Conservation (phyloP, 2,888 invertebrate genomes). For the Operophtera brumata region DNA sequence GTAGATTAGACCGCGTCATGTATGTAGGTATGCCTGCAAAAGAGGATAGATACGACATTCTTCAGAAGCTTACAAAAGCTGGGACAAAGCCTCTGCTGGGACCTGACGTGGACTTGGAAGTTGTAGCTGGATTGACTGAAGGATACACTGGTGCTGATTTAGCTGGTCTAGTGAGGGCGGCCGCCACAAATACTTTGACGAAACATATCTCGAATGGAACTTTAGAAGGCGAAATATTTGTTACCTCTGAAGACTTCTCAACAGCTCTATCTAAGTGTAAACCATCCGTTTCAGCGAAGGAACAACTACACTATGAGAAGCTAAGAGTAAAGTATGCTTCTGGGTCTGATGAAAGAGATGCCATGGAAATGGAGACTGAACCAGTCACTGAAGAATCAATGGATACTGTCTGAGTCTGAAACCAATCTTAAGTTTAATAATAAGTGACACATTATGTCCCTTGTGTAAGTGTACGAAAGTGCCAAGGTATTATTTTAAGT, state of each 20-base stretch:
- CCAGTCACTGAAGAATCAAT: constrained; percentile 71
- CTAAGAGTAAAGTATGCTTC: constrained; percentile 84
- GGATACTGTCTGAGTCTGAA: constrained; percentile 69
- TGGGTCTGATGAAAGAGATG: constrained; percentile 67
- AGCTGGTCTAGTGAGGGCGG: constrained; percentile 92
- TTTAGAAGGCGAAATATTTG: constrained; percentile 79
- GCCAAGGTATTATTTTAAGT: constrained; percentile 47
- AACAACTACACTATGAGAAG: constrained; percentile 88
- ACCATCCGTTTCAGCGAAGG: constrained; percentile 92
- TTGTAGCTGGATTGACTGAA: constrained; percentile 85
- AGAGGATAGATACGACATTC: constrained; percentile 91
- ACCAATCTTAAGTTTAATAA: constrained; percentile 37
- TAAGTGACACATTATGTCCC: constrained; percentile 36
- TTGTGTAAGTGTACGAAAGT: constrained; percentile 49
- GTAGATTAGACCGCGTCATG: constrained; percentile 93
- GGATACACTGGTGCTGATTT: constrained; percentile 97
- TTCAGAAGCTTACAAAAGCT: constrained; percentile 93
- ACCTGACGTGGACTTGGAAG: constrained; percentile 87
- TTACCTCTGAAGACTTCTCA: constrained; percentile 87
- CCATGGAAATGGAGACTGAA: constrained; percentile 81
- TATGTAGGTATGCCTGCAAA: constrained; percentile 93
- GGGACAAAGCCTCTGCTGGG: constrained; percentile 89
- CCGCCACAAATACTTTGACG: constrained; percentile 89
- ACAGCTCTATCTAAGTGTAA: constrained; percentile 88
- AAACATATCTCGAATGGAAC: constrained; percentile 84